phyloP scores from a whole-genome alignment of 1,140 invertebrate species.

The Limonius californicus region DNA sequence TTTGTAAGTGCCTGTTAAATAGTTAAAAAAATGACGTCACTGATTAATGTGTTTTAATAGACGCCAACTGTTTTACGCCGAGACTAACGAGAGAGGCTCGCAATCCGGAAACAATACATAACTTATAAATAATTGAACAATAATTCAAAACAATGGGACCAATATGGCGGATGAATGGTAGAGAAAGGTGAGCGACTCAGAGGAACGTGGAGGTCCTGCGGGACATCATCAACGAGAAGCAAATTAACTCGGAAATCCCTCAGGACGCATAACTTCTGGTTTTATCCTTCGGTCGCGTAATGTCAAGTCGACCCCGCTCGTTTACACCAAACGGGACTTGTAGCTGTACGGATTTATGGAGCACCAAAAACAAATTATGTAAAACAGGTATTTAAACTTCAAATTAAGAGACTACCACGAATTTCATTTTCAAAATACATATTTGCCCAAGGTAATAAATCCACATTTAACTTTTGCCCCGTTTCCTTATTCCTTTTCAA shows the following conservation, averaged over 20 bases:
- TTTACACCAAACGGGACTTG: constrained; percentile 27
- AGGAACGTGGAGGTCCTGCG: constrained; percentile 28
- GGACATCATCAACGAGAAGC: constrained; percentile 41
- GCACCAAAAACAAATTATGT: constrained; percentile 22
- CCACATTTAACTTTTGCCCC: not conserved
- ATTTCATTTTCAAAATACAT: constrained; percentile 6
- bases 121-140: constrained; percentile 3
- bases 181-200: constrained; percentile 11
- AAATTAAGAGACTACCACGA: constrained; percentile 5
- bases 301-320: constrained; percentile 31
- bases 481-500: too few species aligned
- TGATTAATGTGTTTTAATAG: not conserved
- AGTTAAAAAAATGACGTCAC: not conserved
- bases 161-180: constrained; percentile 7
- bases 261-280: constrained; percentile 39
- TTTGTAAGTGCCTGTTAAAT: not conserved
- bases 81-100: not conserved
- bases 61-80: too few species aligned
- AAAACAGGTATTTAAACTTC: constrained; percentile 18
- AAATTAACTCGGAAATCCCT: constrained; percentile 40
- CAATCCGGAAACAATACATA: not conserved
- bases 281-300: constrained; percentile 40
- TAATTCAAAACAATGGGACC: constrained; percentile 4
- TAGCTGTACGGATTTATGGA: constrained; percentile 21
- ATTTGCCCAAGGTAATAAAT: not conserved